phyloP scores from a whole-genome alignment of 2,888 invertebrate species.

The Heliconius charithonia region DNA sequence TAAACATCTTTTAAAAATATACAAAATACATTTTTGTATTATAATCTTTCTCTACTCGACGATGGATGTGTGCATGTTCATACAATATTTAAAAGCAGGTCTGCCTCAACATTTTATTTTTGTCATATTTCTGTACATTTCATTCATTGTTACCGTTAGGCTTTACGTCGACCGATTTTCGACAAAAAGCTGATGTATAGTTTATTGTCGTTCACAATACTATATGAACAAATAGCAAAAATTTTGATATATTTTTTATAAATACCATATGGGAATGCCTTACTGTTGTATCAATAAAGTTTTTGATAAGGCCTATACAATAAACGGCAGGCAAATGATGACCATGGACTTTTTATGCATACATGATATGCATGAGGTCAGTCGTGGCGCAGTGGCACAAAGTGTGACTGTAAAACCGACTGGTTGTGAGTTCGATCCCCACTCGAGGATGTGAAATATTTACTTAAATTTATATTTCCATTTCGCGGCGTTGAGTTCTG shows the following conservation, averaged over 20 bases:
- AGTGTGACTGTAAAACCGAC: no score
- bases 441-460: no score
- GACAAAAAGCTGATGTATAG: slow-evolving; percentile 3
- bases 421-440: no score
- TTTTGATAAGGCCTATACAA: no score
- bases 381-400: no score
- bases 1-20: neutral
- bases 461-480: no score
- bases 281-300: no score
- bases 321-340: no score
- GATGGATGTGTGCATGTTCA: neutral
- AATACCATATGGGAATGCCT: neutral
- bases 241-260: neutral
- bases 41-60: neutral
- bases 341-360: no score
- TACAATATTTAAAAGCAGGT: neutral
- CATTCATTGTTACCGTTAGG: slow-evolving; percentile 1
- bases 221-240: neutral
- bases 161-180: slow-evolving; percentile 3
- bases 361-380: no score
- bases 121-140: slow-evolving; percentile 5
- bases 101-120: neutral
- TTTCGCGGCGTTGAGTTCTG: no score
- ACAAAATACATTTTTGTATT: neutral
- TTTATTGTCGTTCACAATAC: neutral